Base-by-base conservation (phyloP, 1,140 invertebrate genomes). In the Aphelenchoides besseyi region DNA sequence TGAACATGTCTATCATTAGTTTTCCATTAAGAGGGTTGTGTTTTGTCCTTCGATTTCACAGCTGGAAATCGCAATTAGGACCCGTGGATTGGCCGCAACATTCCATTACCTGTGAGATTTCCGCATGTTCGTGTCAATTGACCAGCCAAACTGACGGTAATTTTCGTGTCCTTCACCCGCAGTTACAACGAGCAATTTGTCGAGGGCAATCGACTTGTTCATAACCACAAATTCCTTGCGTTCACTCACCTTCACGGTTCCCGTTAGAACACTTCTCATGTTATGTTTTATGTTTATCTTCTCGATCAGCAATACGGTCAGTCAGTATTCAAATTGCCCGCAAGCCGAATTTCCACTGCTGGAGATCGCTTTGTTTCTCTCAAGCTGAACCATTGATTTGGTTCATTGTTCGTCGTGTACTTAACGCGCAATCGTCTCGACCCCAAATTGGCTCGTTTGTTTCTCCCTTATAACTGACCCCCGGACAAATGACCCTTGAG, bases 231-330 rank as follows among this genome's bases (percentile, higher is more conserved):
- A 48, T 48, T 48, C 41, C 41, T 48, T 23, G 41, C 23, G 41
- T 48, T 48, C 41, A 23, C 41, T 48, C 41, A 48, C 41, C 41
- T 48, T 48, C 41, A 48, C 41, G 41, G 12, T 23, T 23, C 23
- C 23, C 41, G 23, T 48, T 48, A 12, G 41, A 48, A 48, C 41
- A 23, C 12, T 23, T 48, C 41, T 48, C 41, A 23, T 48, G 41
- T 48, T 48, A n/a, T n/a, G n/a, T n/a, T n/a, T n/a, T n/a, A n/a
- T 23, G 41, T 48, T 48, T 48, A 48, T 48, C 41, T 48, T 48
- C 41, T 48, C 41, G 41, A 48, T 48, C 41, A 23, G 12, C 41
- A 23, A 48, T 16, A 23, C 23, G 41, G 12, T 23, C 41, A 12
- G 41, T 48, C 41, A 23, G 41, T 23, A 12, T 48, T 48, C 41